Evolutionary conservation across 2,888 invertebrate species (phyloP).

Genomic region (Girardia tigrina): DNA sequence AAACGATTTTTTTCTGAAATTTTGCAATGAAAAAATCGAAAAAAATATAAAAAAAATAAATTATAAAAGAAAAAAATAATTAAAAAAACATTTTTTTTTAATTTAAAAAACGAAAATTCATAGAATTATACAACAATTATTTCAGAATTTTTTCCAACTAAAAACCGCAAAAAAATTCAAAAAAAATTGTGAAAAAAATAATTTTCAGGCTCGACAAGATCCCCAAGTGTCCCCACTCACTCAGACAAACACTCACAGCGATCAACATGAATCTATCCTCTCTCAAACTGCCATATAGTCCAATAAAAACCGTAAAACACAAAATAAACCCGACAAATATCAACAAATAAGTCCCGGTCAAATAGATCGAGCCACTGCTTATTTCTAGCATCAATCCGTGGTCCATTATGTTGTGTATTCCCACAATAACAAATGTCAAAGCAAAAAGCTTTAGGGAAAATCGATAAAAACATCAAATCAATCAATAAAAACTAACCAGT

Average conservation of each 20-base stretch:
- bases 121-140: too few relatives aligned
- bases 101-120: too few relatives aligned
- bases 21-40: too few relatives aligned
- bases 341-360: slow-evolving; percentile 21
- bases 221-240: too few relatives aligned
- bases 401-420: slow-evolving; percentile 29
- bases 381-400: slow-evolving; percentile 31
- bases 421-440: slow-evolving; percentile 25
- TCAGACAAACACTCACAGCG: background rate
- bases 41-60: too few relatives aligned
- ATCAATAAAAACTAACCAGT: background rate
- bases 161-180: too few relatives aligned
- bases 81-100: too few relatives aligned
- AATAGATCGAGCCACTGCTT: slow-evolving; percentile 26
- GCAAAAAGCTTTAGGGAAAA: slow-evolving; percentile 31
- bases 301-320: slow-evolving; percentile 10
- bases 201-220: too few relatives aligned
- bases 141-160: too few relatives aligned
- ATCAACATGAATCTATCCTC: slow-evolving; percentile 28
- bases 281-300: background rate
- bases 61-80: too few relatives aligned
- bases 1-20: too few relatives aligned
- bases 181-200: too few relatives aligned
- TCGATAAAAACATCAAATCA: background rate
- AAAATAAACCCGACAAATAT: slow-evolving; percentile 27